phyloP scores from a whole-genome alignment of 1,140 invertebrate genomes.

The Aphis craccivora region DNA sequence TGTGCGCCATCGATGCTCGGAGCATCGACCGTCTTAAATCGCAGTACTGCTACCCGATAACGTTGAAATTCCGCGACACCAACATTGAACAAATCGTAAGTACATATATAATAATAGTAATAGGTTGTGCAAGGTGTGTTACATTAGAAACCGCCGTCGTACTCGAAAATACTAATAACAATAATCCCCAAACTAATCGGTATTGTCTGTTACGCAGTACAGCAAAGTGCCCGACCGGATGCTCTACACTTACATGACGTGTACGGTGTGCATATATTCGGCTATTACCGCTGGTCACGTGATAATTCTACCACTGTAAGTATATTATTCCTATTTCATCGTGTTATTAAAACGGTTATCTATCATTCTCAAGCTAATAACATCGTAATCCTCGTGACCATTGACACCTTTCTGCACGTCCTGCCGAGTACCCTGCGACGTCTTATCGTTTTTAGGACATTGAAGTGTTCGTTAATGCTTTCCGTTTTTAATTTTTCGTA shows the following conservation, averaged over 20 bases:
- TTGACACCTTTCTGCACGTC: not conserved
- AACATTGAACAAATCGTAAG: constrained; percentile 81
- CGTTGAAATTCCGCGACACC: constrained; percentile 81
- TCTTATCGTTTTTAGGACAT: not conserved
- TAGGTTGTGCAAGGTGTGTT: not conserved
- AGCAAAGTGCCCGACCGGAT: constrained; percentile 80
- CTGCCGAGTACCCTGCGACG: not conserved
- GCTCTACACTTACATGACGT: constrained; percentile 84
- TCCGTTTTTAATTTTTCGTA: not conserved
- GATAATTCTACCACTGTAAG: constrained; percentile 75
- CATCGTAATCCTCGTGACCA: not conserved
- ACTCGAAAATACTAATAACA: not conserved
- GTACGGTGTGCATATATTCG: constrained; percentile 77
- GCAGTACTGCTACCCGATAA: constrained; percentile 83
- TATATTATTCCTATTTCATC: constrained; percentile 60
- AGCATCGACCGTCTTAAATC: constrained; percentile 86
- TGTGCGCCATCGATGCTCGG: constrained; percentile 91
- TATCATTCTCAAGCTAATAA: not conserved
- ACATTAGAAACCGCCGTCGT: too few relatives aligned
- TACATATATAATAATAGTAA: not conserved
- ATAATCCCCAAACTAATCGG: not conserved
- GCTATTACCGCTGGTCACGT: constrained; percentile 72
- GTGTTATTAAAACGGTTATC: not conserved
- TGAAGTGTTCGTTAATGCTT: not conserved
- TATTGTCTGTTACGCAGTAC: constrained; percentile 70